Evolutionary conservation across 2,797 vertebrate genomes (phyloP).

Genomic region (Vireo griseus): DNA sequence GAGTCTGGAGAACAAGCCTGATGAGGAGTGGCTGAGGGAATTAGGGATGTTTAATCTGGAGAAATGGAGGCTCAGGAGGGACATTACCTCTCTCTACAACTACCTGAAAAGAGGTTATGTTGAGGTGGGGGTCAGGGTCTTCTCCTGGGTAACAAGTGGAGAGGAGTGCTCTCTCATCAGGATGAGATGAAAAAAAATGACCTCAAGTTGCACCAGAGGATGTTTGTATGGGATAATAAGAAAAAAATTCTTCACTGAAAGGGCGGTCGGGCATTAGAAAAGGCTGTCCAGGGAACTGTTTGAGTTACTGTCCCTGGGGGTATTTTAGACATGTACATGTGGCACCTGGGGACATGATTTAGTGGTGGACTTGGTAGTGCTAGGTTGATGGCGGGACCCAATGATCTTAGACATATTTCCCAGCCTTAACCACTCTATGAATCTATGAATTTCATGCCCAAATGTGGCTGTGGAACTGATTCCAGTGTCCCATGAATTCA

Average conservation of each 20-base stretch:
- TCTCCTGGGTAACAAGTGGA: not conserved
- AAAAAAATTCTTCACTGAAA: not conserved
- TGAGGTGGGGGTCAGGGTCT: rapidly evolving
- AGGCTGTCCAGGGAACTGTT: not conserved
- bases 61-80: not conserved
- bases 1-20: not conserved
- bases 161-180: no score
- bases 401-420: not conserved
- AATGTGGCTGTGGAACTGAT: not conserved
- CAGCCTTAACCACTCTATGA: not conserved
- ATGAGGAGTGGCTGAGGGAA: not conserved
- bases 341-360: not conserved
- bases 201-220: rapidly evolving
- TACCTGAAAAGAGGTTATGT: not conserved
- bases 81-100: not conserved
- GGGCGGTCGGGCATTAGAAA: not conserved
- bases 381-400: not conserved
- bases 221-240: not conserved
- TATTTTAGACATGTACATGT: not conserved
- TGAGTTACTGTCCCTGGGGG: not conserved
- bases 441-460: not conserved
- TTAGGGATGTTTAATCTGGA: not conserved
- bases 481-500: not conserved
- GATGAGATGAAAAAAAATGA: not conserved
- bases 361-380: not conserved